phyloP scores from a whole-genome alignment of 2,888 invertebrate genomes.

The Ypsolopha sequella region DNA sequence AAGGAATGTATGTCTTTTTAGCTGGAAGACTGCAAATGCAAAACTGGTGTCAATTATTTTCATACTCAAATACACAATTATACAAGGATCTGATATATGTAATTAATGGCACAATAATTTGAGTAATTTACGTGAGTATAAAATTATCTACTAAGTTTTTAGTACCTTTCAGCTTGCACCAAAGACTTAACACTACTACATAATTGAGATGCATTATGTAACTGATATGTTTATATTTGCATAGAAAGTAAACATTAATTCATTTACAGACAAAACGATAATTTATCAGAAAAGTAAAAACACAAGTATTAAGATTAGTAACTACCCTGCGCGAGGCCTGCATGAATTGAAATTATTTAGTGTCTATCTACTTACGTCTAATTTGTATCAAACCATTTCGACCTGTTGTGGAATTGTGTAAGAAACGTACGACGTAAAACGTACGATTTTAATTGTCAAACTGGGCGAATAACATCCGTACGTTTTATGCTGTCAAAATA shows the following conservation, averaged over 20 bases:
- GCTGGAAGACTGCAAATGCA: constrained; percentile 1
- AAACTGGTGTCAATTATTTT: background rate
- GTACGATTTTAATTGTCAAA: no score
- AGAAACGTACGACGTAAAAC: no score
- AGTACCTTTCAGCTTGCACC: constrained; percentile 29
- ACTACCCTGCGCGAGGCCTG: constrained; percentile 1
- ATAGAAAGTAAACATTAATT: constrained; percentile 1
- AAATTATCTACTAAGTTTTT: constrained; percentile 18
- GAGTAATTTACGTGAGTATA: constrained; percentile 29
- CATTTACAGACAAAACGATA: background rate
- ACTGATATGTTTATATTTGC: constrained; percentile 1
- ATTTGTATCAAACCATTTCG: constrained; percentile 2
- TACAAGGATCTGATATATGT: constrained; percentile 14
- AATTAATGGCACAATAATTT: constrained; percentile 33
- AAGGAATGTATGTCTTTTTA: background rate
- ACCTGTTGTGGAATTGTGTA: no score
- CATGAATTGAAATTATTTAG: background rate
- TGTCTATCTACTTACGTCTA: constrained; percentile 5
- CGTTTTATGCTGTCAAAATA: no score
- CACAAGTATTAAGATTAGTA: background rate
- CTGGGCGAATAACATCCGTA: no score
- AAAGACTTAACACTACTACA: constrained; percentile 21
- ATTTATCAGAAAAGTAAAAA: background rate
- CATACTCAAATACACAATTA: constrained; percentile 9
- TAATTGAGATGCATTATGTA: background rate